Percentiles rank a stretch among this genome's conserved stretches.
Evolutionary conservation across 2,888 invertebrate species (phyloP).

Genomic region (Xestia ashworthii): DNA sequence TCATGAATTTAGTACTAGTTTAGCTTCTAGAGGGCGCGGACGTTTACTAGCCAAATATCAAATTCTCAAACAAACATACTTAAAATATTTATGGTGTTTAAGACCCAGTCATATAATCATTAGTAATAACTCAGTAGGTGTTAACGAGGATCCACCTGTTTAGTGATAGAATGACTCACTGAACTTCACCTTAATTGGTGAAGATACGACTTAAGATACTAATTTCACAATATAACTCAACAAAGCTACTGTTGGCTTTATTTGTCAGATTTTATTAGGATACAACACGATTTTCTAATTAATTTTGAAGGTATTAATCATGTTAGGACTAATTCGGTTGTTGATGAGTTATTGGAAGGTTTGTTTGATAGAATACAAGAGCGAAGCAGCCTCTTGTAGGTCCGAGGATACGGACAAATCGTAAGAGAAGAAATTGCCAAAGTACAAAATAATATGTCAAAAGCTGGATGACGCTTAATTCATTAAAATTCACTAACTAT

Average conservation of each 20-base stretch:
- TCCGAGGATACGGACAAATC: neutral
- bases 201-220: constrained; percentile 43
- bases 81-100: constrained; percentile 11
- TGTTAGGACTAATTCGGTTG: constrained; percentile 18
- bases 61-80: neutral
- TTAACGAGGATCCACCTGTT: constrained; percentile 60
- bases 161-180: constrained; percentile 67
- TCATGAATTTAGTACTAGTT: too few relatives aligned
- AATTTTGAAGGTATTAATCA: constrained; percentile 54
- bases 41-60: neutral
- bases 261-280: constrained; percentile 67
- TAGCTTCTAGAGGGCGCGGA: neutral
- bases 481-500: too few relatives aligned
- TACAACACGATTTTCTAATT: constrained; percentile 71
- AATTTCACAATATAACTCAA: constrained; percentile 67
- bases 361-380: neutral
- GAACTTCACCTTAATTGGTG: constrained; percentile 57
- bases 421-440: neutral
- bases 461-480: neutral
- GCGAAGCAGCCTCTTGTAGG: neutral
- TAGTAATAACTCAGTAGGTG: constrained; percentile 58
- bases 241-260: constrained; percentile 66
- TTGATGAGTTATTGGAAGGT: constrained; percentile 33
- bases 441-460: neutral
- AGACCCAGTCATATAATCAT: constrained; percentile 38